phyloP scores from a whole-genome alignment of 2,888 invertebrate species.

The Disparrhopalites patrizii region DNA sequence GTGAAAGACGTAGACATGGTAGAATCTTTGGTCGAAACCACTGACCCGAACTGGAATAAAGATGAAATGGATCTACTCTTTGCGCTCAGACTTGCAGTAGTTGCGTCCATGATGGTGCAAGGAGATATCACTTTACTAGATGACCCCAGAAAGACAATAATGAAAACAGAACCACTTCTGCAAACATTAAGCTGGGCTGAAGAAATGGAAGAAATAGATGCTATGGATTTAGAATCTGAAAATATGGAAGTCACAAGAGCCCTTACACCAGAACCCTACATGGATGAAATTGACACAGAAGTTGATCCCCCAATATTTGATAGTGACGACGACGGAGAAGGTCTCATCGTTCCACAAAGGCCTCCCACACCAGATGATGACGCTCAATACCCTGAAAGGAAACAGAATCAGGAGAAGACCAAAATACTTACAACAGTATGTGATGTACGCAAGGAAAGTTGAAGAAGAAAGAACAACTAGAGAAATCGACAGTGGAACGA shows the following conservation, averaged over 20 bases:
- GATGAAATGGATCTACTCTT: too few relatives aligned
- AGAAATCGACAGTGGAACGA: neutral
- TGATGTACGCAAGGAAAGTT: too few relatives aligned
- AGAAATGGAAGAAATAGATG: neutral
- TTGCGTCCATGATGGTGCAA: too few relatives aligned
- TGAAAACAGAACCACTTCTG: too few relatives aligned
- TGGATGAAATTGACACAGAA: neutral
- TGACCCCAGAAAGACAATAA: too few relatives aligned
- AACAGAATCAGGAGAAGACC: neutral
- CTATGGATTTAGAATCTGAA: neutral
- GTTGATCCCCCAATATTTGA: neutral
- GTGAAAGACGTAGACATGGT: too few relatives aligned
- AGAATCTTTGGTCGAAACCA: too few relatives aligned
- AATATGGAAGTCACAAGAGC: neutral
- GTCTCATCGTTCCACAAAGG: neutral
- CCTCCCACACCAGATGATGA: neutral
- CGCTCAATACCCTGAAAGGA: neutral
- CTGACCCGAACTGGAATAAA: too few relatives aligned
- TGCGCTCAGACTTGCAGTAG: too few relatives aligned
- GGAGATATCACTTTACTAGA: too few relatives aligned
- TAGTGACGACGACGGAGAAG: neutral
- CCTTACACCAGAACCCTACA: neutral
- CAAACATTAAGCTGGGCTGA: too few relatives aligned
- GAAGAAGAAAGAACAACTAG: neutral
- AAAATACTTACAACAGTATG: neutral